phyloP scores from a whole-genome alignment of 2,888 invertebrate species.

The Hoplodrina ambigua region DNA sequence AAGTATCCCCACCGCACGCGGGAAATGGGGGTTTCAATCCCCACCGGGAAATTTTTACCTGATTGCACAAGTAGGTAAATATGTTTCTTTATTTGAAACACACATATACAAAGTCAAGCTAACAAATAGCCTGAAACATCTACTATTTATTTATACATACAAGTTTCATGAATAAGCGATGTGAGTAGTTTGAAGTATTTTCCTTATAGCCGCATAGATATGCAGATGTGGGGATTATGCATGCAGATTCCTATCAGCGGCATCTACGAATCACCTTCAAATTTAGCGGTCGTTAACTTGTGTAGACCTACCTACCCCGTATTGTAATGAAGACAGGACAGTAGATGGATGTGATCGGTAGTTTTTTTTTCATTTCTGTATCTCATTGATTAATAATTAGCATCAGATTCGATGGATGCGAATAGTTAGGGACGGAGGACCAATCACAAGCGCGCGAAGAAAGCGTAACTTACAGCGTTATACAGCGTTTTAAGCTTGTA shows the following conservation, averaged over 20 bases:
- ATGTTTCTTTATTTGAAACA: neutral
- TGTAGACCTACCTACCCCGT: slow-evolving; percentile 4
- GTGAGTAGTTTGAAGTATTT: slow-evolving; percentile 50
- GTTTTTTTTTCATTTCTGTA: neutral
- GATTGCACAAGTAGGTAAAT: neutral
- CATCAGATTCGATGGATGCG: too few species aligned
- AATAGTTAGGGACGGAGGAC: too few species aligned
- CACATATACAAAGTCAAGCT: neutral
- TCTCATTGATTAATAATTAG: too few species aligned
- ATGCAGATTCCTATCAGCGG: slow-evolving; percentile 66
- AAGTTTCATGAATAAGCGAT: slow-evolving; percentile 57
- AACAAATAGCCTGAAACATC: slow-evolving; percentile 21
- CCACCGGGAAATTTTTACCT: slow-evolving; percentile 74
- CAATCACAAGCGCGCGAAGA: too few species aligned
- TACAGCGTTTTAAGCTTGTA: too few species aligned
- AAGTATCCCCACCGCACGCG: slow-evolving; percentile 90
- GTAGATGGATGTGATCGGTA: neutral
- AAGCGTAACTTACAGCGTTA: too few species aligned
- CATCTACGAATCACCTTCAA: slow-evolving; percentile 82
- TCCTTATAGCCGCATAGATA: slow-evolving; percentile 44
- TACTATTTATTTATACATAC: slow-evolving; percentile 38
- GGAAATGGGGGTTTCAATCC: slow-evolving; percentile 90
- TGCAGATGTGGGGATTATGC: slow-evolving; percentile 66
- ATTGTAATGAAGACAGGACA: slow-evolving; percentile 2
- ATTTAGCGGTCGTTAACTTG: slow-evolving; percentile 68